Base-by-base conservation (phyloP, 2,113 vertebrate species). In the Ptychochromis oligacanthus region DNA sequence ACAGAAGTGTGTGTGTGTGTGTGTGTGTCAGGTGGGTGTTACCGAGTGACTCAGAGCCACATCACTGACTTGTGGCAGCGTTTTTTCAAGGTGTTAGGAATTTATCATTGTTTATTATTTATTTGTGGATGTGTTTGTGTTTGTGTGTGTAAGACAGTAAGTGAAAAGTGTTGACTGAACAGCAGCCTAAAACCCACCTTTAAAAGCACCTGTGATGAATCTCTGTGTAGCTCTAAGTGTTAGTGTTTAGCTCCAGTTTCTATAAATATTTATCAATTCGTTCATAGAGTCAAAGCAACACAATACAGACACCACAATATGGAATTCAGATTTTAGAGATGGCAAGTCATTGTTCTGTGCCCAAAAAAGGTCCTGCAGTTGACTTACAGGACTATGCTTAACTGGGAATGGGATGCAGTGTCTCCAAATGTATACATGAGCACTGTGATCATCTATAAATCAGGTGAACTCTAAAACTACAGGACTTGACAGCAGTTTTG, bases 181-280 rank as follows among this genome's bases (percentile, higher is more conserved):
- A 74, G 83, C 59, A 87, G 89, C 78, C 86, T 79, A 81, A 79
- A 84, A 82, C 83, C 81, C 64, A 54, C 87, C 80, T 82, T 86
- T 80, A 34, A 81, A 84, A 81, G 81, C 84, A 75, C 74, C 78
- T 43, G 65, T 93, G 89, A 93, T 91, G 87, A 82, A 91, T 93
- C 24, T 84, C 86, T 64, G 81, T 36, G 46, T 86, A 76, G 65
- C 76, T 82, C 75, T 82, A 83, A 82, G 86, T 90, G 91, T 91
- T 91, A 88, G 91, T 90, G 90, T 92, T 92, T 74, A 88, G 89
- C 89, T 83, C 43, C 72, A 80, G 84, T 81, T 89, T 81, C 87
- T 91, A 84, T 93, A 94, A 94, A 94, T 93, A 91, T 93, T 93
- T 93, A 92, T 82, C 85, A 78, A 64, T 75, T 85, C 6, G 75